These are phyloP conservation scores for Aricia artaxerxes DNA, from an alignment of 2,888 invertebrate species.

Conservation along the genomic window DNA sequence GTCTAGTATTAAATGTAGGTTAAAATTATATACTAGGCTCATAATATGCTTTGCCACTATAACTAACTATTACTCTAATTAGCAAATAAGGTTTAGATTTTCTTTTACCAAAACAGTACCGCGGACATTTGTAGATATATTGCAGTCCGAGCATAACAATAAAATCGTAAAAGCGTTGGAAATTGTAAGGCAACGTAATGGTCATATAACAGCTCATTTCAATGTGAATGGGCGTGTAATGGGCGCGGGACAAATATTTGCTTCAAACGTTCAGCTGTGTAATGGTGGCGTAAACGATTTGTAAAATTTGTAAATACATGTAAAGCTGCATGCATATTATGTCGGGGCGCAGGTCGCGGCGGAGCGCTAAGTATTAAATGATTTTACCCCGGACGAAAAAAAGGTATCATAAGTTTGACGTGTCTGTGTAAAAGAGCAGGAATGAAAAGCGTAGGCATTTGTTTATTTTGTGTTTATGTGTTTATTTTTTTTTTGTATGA, in stretches of 20 bases:
- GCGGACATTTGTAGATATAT: background rate
- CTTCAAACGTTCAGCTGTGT: constrained; percentile 38
- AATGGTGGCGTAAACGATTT: constrained; percentile 29
- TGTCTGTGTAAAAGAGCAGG: too few relatives aligned
- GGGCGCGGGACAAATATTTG: constrained; percentile 50
- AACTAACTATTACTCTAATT: background rate
- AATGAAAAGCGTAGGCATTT: too few relatives aligned
- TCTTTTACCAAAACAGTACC: background rate
- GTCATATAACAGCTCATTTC: constrained; percentile 53
- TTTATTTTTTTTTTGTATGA: too few relatives aligned
- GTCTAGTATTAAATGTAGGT: too few relatives aligned
- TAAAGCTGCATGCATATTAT: background rate
- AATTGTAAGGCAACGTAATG: constrained; percentile 39
- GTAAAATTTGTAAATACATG: constrained; percentile 14
- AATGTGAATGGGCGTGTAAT: constrained; percentile 50
- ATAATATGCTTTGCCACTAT: too few relatives aligned
- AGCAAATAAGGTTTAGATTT: background rate
- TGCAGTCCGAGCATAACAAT: background rate
- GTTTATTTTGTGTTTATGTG: too few relatives aligned
- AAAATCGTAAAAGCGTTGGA: constrained; percentile 36
- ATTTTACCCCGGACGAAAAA: background rate
- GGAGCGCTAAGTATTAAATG: background rate
- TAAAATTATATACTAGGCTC: too few relatives aligned
- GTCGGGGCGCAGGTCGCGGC: background rate
- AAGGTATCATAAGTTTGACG: too few relatives aligned